Base-by-base conservation (phyloP, 2,113 vertebrate species). In the Halichoeres trimaculatus region DNA sequence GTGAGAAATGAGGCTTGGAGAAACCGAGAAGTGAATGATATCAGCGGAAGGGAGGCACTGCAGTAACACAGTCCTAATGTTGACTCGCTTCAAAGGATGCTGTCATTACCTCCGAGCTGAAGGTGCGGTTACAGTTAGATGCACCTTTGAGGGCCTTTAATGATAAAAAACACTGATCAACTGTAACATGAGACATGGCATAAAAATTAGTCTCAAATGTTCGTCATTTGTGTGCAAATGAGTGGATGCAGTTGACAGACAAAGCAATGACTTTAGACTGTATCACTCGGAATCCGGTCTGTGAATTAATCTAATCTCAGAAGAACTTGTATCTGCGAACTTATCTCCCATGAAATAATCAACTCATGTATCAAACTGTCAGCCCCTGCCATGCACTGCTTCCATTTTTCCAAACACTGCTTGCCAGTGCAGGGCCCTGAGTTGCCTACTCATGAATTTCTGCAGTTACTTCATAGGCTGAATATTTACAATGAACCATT, bases 71-170 rank as follows among this genome's bases (percentile, higher is more conserved):
- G 90, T 88, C 74, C 79, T 79, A 70, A 60, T 83, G 87, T 80
- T 82, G 81, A 83, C 80, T 86, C 85, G 74, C 82, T 72, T 87
- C 84, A 83, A 85, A 86, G 81, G 85, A 90, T 92, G 92, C 83
- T 90, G 90, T 93, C 90, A 91, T 90, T 85, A 89, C 85, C 88
- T 81, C 84, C 56, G 14, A 78, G 66, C 77, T 76, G 73, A 76
- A 94, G 93, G 89, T 90, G 91, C 90, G 92, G 91, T 86, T 90
- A 79, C 67, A 63, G 67, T 74, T 41, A 80, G 63, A 80, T 34
- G 70, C 70, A 76, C 76, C 65, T 85, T 63, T 67, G 50, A 23
- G 9, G 63, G 54, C 81, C 66, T 47, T 0, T 30, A 13, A 34
- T 59, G 3, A 67, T 11, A 10, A 68, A n/a, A 10, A 38, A 59